These are phyloP conservation scores for Bombus sibiricus DNA, from an alignment of 1,140 invertebrate species.

Conservation along the genomic window DNA sequence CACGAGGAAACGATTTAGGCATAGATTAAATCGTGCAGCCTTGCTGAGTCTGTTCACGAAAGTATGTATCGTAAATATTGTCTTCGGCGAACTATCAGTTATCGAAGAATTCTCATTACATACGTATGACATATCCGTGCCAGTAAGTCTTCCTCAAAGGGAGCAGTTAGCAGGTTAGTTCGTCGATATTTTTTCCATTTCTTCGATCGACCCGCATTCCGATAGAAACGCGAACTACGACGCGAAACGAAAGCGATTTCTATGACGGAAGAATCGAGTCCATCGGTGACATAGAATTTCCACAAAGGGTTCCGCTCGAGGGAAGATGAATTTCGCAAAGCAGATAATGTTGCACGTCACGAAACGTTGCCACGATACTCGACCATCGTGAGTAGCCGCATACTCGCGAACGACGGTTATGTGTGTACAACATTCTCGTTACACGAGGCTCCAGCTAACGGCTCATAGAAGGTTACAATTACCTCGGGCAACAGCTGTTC, in stretches of 20 bases:
- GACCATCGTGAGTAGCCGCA: not conserved
- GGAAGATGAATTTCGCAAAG: conserved; percentile 1
- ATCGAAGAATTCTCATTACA: not conserved
- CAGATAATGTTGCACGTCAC: not conserved
- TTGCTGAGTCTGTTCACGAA: conserved; percentile 5
- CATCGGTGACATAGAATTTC: not conserved
- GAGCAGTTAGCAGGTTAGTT: conserved; percentile 25
- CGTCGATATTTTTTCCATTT: not conserved
- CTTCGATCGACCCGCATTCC: not conserved
- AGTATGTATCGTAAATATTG: not conserved
- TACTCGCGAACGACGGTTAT: conserved; percentile 1
- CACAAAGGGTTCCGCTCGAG: not conserved
- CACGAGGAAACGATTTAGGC: conserved; percentile 24
- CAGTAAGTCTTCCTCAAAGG: too few species aligned
- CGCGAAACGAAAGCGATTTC: not conserved
- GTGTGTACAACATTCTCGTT: conserved; percentile 46
- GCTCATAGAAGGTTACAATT: conserved; percentile 45
- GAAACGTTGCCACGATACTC: not conserved
- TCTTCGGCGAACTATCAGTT: not conserved
- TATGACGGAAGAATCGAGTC: not conserved
- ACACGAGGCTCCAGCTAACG: conserved; percentile 31
- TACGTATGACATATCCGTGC: not conserved
- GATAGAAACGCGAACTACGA: not conserved
- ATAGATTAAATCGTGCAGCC: conserved; percentile 7
- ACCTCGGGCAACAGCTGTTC: conserved; percentile 10